phyloP scores from a whole-genome alignment of 2,797 vertebrate genomes.

The Bovichtus variegatus region DNA sequence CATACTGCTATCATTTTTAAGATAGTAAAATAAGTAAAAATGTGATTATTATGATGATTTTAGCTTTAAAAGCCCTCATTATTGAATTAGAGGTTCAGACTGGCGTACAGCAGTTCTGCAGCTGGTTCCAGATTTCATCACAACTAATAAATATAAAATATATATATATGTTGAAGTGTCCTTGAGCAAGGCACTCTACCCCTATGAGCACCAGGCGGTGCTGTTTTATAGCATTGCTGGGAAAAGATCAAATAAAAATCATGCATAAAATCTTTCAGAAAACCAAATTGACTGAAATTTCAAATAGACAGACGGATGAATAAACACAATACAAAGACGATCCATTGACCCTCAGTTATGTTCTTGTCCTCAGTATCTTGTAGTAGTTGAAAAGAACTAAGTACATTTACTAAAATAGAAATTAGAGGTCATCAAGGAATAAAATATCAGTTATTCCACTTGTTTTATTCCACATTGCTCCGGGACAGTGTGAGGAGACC shows the following conservation, averaged over 20 bases:
- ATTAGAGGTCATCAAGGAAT: background rate
- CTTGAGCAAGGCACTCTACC: background rate
- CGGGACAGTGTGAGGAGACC: fast-evolving
- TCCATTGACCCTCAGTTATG: background rate
- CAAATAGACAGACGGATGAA: background rate
- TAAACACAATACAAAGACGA: background rate
- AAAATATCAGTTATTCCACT: background rate
- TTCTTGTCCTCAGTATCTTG: background rate
- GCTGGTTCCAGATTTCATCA: background rate
- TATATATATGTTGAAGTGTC: background rate
- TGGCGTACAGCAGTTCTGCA: background rate
- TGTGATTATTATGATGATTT: background rate
- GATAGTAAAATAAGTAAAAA: background rate
- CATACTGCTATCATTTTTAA: background rate
- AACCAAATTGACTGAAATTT: background rate
- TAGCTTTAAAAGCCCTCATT: background rate
- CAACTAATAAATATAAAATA: too few species aligned
- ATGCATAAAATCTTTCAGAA: background rate
- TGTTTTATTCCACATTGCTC: background rate
- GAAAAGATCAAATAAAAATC: background rate
- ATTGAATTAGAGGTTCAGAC: background rate
- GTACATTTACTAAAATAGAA: too few species aligned
- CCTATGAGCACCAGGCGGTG: background rate
- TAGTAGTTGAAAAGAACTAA: too few species aligned
- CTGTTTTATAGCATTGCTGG: background rate